phyloP scores from a whole-genome alignment of 2,797 vertebrate genomes.

The Phoebastria nigripes region DNA sequence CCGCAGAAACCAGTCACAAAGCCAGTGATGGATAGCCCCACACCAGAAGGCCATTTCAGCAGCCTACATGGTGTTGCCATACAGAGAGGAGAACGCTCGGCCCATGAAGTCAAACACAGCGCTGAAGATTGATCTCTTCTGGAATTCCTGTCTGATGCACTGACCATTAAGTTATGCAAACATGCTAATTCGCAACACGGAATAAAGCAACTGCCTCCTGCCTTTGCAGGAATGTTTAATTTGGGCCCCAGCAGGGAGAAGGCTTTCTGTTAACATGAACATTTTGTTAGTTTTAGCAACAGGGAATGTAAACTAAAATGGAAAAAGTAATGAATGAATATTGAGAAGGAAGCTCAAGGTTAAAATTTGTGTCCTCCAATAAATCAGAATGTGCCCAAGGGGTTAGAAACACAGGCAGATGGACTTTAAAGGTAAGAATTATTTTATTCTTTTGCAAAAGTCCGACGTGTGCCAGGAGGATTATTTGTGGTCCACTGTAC shows the following conservation, averaged over 20 bases:
- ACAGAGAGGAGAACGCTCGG: not conserved
- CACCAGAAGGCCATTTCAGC: not conserved
- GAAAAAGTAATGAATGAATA: conserved; percentile 33
- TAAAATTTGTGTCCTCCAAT: conserved; percentile 16
- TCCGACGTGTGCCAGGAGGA: not conserved
- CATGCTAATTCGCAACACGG: conserved; percentile 18
- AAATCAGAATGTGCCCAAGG: not conserved
- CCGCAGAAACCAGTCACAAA: conserved; percentile 19
- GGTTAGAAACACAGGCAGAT: not conserved
- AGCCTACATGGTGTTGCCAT: not conserved
- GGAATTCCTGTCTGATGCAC: conserved; percentile 35
- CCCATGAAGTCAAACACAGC: not conserved
- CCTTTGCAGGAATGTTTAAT: conserved; percentile 55
- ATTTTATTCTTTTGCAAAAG: not conserved
- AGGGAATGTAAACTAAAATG: conserved; percentile 52
- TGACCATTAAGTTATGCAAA: conserved; percentile 65
- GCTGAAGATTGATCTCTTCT: conserved; percentile 37
- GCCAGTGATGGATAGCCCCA: conserved; percentile 15
- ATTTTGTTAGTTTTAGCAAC: conserved; percentile 55
- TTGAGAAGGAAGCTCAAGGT: conserved; percentile 26
- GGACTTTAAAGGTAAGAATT: not conserved
- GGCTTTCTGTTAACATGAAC: conserved; percentile 30
- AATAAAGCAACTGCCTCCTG: conserved; percentile 50
- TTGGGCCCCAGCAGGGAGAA: conserved; percentile 42
- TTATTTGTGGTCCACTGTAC: not conserved